A percentile compares a stretch with the other conserved stretches of the same genome.
Conservation (phyloP, 2,113 vertebrate species). For the Procapra przewalskii region DNA sequence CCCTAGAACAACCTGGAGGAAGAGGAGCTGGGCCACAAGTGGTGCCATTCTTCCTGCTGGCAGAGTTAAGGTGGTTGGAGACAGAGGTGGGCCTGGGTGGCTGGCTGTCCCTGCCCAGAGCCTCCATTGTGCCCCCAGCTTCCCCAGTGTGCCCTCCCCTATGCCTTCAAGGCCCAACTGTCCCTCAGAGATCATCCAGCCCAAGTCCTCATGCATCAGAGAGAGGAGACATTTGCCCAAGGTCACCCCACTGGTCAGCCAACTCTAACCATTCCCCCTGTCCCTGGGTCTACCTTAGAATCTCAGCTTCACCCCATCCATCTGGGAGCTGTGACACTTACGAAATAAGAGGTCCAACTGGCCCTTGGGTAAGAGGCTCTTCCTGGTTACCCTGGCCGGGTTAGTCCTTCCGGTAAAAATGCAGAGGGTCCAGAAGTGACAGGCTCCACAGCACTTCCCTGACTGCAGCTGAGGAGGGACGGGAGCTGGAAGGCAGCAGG, state of each 20-base stretch:
- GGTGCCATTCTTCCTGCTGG: conserved; percentile 53
- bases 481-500: not conserved
- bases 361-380: not conserved
- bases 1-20: conserved; percentile 35
- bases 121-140: not conserved
- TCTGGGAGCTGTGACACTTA: not conserved
- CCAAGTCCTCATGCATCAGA: not conserved
- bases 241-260: not conserved
- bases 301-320: not conserved
- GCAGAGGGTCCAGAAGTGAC: not conserved
- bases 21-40: not conserved
- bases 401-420: not conserved
- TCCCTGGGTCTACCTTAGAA: not conserved
- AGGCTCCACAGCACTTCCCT: not conserved
- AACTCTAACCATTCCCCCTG: not conserved
- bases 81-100: not conserved
- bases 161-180: not conserved
- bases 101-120: not conserved
- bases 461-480: not conserved
- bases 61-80: not conserved
- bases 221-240: not conserved
- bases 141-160: not conserved
- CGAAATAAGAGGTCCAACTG: not conserved
- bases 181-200: not conserved
- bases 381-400: not conserved